Conservation (phyloP, 2,797 vertebrate species). For the Perodicticus potto region DNA sequence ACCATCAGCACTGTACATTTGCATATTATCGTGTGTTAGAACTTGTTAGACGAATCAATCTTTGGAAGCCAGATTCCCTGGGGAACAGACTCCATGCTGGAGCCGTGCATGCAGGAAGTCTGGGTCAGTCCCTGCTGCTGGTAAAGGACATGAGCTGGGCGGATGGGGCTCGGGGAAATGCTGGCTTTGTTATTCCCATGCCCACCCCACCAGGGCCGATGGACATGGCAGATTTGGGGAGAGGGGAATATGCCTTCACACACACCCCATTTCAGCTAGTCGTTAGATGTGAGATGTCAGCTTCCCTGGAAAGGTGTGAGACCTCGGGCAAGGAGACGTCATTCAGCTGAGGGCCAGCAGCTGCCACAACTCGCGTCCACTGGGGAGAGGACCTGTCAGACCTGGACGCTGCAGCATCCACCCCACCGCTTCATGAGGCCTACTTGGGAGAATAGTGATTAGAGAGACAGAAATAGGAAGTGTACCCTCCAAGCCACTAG, state of each 20-base stretch:
- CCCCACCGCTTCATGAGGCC: rapidly evolving
- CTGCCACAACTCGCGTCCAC: background rate
- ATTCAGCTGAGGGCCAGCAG: too few species aligned
- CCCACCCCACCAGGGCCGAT: background rate
- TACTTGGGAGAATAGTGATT: background rate
- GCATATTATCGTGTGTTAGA: rapidly evolving
- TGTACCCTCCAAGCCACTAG: too few species aligned
- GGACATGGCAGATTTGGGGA: background rate
- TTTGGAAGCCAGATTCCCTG: background rate
- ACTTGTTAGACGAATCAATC: too few species aligned
- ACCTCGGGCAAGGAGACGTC: too few species aligned
- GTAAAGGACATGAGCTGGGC: too few species aligned
- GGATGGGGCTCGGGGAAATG: background rate
- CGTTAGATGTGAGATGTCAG: too few species aligned
- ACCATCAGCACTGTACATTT: rapidly evolving
- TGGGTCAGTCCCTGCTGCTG: rapidly evolving
- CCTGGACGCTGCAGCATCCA: rapidly evolving
- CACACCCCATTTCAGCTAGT: background rate
- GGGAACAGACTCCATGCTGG: background rate
- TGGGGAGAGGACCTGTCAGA: too few species aligned
- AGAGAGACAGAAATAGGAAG: background rate
- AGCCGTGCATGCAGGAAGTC: background rate
- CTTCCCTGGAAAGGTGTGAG: background rate
- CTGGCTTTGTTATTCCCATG: background rate
- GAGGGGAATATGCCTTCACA: background rate